Evolutionary conservation across 2,797 vertebrate genomes (phyloP).

Genomic region (Esox lucius): DNA sequence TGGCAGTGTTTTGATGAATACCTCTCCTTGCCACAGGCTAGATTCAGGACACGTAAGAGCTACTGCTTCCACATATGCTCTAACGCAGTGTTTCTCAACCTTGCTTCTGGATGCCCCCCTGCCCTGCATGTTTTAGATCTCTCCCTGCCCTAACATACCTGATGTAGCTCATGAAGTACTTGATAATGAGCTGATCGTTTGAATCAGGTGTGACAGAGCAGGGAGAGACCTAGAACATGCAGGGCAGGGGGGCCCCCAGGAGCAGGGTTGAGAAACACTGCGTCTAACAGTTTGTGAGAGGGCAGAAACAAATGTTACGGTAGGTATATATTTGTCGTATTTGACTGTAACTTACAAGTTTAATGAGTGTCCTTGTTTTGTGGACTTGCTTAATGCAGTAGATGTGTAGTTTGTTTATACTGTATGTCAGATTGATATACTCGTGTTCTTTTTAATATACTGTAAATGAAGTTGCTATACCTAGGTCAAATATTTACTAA

Average conservation of each 20-base stretch:
- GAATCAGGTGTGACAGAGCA: no score
- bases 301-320: slow-evolving; percentile 3
- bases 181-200: no score
- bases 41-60: slow-evolving; percentile 4
- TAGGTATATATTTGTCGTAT: slow-evolving; percentile 2
- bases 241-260: no score
- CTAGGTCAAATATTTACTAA: neutral
- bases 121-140: no score
- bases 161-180: no score
- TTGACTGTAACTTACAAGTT: neutral
- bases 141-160: no score
- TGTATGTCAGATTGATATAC: neutral
- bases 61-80: slow-evolving; percentile 14
- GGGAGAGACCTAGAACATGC: no score
- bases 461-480: neutral
- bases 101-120: no score
- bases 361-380: slow-evolving; percentile 21
- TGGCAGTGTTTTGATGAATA: slow-evolving; percentile 5
- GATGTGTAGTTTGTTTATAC: neutral
- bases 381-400: slow-evolving; percentile 10
- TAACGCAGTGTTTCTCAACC: neutral
- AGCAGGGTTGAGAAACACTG: neutral
- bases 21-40: neutral
- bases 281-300: slow-evolving; percentile 4
- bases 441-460: neutral